A percentile compares a stretch with the other conserved stretches of the same genome.
Conservation (phyloP, 2,888 invertebrate species). For the Tuberolachnus salignus region DNA sequence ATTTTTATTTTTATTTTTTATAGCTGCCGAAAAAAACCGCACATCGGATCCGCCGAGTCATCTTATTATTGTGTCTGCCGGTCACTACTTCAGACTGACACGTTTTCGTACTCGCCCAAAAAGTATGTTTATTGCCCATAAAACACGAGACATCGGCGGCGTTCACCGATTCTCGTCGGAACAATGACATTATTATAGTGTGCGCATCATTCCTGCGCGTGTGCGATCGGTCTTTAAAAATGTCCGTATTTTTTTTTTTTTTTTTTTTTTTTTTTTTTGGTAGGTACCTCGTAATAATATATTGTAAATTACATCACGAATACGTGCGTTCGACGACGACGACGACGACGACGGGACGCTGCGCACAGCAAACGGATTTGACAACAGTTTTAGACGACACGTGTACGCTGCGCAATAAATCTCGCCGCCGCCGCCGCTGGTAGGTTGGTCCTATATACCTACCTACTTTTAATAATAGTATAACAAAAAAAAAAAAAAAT, state of each 20-base stretch:
- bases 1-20: constrained; percentile 25
- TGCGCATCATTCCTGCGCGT: background rate
- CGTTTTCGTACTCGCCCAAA: background rate
- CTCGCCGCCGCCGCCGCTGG: background rate
- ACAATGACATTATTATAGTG: background rate
- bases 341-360: too few relatives aligned
- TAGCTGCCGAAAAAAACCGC: constrained; percentile 24
- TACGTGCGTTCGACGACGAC: background rate
- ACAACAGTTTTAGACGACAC: constrained; percentile 26
- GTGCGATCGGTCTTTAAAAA: constrained; percentile 10
- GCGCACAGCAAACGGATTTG: background rate
- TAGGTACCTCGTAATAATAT: background rate
- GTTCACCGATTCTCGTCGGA: constrained; percentile 8
- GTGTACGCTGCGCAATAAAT: constrained; percentile 35
- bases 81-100: background rate
- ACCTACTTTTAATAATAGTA: background rate
- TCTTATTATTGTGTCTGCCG: background rate
- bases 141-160: background rate
- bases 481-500: background rate
- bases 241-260: background rate
- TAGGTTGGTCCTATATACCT: background rate
- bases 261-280: too few relatives aligned
- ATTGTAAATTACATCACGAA: background rate
- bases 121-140: constrained; percentile 10
- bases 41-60: constrained; percentile 14